Percentiles rank a stretch among this genome's conserved stretches.
phyloP scores from a whole-genome alignment of 1,140 invertebrate genomes.

The Pogonomyrmex barbatus region DNA sequence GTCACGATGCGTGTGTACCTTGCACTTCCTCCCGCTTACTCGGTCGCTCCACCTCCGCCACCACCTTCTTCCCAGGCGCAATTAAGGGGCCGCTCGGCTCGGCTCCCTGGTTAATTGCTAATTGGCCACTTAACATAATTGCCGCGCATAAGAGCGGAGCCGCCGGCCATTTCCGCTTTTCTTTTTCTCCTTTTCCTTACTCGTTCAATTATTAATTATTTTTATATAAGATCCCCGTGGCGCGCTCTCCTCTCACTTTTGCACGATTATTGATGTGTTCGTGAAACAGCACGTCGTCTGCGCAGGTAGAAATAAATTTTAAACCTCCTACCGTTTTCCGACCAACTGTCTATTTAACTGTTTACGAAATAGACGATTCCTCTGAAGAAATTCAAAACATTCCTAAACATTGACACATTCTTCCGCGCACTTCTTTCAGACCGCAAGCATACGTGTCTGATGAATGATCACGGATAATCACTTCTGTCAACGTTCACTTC shows the following conservation, averaged over 20 bases:
- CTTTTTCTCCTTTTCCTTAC: slow-evolving; percentile 67
- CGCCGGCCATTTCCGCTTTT: slow-evolving; percentile 79
- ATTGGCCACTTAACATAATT: slow-evolving; percentile 84
- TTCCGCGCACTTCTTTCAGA: neutral
- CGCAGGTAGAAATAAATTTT: neutral
- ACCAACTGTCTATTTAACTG: neutral
- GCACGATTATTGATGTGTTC: slow-evolving; percentile 18
- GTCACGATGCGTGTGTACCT: slow-evolving; percentile 63
- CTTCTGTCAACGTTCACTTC: neutral
- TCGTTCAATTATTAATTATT: slow-evolving; percentile 71
- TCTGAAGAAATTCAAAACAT: neutral
- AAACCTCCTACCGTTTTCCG: neutral
- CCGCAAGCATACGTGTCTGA: neutral
- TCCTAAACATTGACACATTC: neutral
- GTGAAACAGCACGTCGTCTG: neutral
- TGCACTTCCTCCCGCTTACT: slow-evolving; percentile 67
- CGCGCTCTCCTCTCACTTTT: slow-evolving; percentile 60
- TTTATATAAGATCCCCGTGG: slow-evolving; percentile 40
- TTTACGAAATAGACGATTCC: slow-evolving; percentile 1
- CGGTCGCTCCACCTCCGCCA: slow-evolving; percentile 56
- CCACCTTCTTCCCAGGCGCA: slow-evolving; percentile 65
- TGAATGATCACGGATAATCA: slow-evolving; percentile 13
- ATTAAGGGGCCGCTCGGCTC: slow-evolving; percentile 77
- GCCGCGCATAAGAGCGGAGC: slow-evolving; percentile 77
- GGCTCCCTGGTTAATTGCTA: slow-evolving; percentile 81